Percentiles rank a stretch among this genome's conserved stretches.
phyloP scores from a whole-genome alignment of 2,113 vertebrate species.

The Sylvicapra grimmia region DNA sequence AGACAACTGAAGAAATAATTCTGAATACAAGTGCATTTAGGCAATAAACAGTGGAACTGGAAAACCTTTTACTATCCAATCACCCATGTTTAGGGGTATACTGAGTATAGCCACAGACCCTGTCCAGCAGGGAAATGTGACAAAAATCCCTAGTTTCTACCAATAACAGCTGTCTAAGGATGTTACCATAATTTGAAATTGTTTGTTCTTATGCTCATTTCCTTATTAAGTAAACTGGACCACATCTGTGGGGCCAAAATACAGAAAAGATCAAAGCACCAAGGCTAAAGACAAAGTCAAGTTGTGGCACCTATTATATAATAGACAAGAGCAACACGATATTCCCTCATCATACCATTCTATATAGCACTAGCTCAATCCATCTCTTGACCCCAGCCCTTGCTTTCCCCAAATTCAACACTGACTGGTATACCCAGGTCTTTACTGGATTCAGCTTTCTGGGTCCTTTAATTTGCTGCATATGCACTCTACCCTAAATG shows the following conservation, averaged over 20 bases:
- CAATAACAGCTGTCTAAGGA: background rate
- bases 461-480: slow-evolving; percentile 55
- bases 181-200: slow-evolving; percentile 3
- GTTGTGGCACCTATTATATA: slow-evolving; percentile 9
- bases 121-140: slow-evolving; percentile 35
- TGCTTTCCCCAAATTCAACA: slow-evolving; percentile 21
- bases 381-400: slow-evolving; percentile 2
- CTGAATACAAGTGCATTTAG: slow-evolving; percentile 32
- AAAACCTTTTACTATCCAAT: slow-evolving; percentile 42
- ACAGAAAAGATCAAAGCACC: slow-evolving; percentile 53
- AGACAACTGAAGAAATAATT: slow-evolving; percentile 38
- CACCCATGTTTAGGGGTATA: slow-evolving; percentile 8
- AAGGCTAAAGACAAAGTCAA: slow-evolving; percentile 31
- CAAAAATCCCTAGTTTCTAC: slow-evolving; percentile 11
- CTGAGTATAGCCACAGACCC: background rate
- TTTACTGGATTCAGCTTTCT: slow-evolving; percentile 37
- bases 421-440: slow-evolving; percentile 36
- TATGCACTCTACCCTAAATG: slow-evolving; percentile 43
- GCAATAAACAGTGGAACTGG: slow-evolving; percentile 31
- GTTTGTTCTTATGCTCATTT: slow-evolving; percentile 42
- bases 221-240: slow-evolving; percentile 22
- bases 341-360: background rate
- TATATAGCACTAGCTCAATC: background rate
- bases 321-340: background rate
- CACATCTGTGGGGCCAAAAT: slow-evolving; percentile 9